Evolutionary conservation across 2,113 vertebrate species (phyloP).

Genomic region (Vanacampus margaritifer): DNA sequence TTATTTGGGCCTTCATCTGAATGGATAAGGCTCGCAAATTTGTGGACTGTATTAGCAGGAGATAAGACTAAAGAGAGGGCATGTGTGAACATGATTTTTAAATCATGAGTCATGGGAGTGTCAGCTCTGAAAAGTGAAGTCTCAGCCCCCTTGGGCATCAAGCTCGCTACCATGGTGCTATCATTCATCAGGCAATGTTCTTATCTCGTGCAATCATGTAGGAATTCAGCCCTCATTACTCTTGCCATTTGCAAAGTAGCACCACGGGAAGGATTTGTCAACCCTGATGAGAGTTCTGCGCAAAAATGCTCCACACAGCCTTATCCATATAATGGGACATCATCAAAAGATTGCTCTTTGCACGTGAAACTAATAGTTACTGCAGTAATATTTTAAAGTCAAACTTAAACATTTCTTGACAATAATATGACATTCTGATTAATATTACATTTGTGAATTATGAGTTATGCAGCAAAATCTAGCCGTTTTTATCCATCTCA

Average conservation of each 20-base stretch:
- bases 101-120: conserved; percentile 35
- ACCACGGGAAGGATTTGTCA: not conserved
- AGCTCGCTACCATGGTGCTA: conserved; percentile 12
- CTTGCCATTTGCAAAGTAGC: conserved; percentile 11
- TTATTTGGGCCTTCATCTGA: conserved; percentile 5
- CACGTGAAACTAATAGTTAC: conserved; percentile 17
- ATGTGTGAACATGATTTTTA: conserved; percentile 27
- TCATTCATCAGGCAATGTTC: conserved; percentile 33
- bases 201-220: conserved; percentile 21
- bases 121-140: conserved; percentile 20
- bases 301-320: conserved; percentile 9
- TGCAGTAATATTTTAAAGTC: conserved; percentile 8
- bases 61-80: conserved; percentile 9
- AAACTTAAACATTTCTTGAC: too few species aligned
- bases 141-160: conserved; percentile 18
- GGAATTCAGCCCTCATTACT: conserved; percentile 19
- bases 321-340: conserved; percentile 7
- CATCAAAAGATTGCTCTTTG: not conserved
- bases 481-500: too few species aligned
- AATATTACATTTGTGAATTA: too few species aligned
- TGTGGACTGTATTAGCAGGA: conserved; percentile 8
- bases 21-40: not conserved
- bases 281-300: not conserved
- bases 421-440: too few species aligned
- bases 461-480: too few species aligned